Evolutionary conservation across 1,140 invertebrate species (phyloP).

Genomic region (Metaphire vulgaris): DNA sequence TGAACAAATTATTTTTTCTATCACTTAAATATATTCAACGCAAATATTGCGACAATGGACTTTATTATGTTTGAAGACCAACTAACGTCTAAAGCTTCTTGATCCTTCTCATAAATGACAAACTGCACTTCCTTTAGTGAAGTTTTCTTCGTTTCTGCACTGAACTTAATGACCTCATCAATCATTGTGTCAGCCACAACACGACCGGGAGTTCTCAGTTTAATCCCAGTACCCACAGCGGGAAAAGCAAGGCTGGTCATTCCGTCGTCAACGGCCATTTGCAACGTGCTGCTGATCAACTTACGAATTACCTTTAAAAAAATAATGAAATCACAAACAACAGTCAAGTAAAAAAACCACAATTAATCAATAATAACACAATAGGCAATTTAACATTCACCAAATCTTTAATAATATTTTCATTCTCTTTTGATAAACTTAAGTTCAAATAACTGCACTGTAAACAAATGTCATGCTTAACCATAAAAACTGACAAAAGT

Average conservation of each 20-base stretch:
- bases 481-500: too few relatives aligned
- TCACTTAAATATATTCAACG: too few relatives aligned
- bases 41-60: too few relatives aligned
- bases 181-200: not conserved
- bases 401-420: too few relatives aligned
- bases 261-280: not conserved
- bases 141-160: not conserved
- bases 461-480: too few relatives aligned
- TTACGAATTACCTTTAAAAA: not conserved
- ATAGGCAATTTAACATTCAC: too few relatives aligned
- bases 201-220: not conserved
- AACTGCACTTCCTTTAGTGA: not conserved
- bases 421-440: too few relatives aligned
- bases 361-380: too few relatives aligned
- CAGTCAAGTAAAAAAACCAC: too few relatives aligned
- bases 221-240: not conserved
- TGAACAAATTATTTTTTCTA: too few relatives aligned
- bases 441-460: too few relatives aligned
- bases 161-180: not conserved
- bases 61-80: too few relatives aligned
- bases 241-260: not conserved
- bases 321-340: not conserved
- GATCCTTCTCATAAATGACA: slow-evolving; percentile 1
- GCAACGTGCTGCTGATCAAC: not conserved
- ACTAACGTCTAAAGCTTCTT: not conserved